Evolutionary conservation across 2,888 invertebrate species (phyloP), one percentile per base, ranked within the genome.

Genomic region (Pocota personata): DNA sequence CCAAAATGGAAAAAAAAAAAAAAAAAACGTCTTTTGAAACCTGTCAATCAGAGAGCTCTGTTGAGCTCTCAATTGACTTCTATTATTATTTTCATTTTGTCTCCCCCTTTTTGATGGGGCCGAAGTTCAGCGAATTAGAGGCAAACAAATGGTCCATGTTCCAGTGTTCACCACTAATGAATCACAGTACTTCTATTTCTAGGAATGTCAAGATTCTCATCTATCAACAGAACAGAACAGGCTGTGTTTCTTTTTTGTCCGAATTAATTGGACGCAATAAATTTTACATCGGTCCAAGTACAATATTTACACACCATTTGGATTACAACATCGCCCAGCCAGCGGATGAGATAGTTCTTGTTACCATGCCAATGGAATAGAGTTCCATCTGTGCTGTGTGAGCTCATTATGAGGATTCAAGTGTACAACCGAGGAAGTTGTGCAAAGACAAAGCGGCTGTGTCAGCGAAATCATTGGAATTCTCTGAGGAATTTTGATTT

Each of bases 21-120:
- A 27, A 3, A 46, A 37, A 60, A 77, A 19, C 16, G 57, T 14
- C 64, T 69, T 75, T 24, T 58, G 69, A 75, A 80, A 84, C 64
- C 84, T 84, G 84, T 80, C 84, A 84, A 80, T 84, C 84, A 78
- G 66, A 43, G 21, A 46, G 12, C 72, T 24, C 48, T 84, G 84
- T 75, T 84, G 84, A 84, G 84, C 84, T 66, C 64, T 71, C 84
- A 84, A 84, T 84, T 84, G 84, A 84, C 84, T 84, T 62, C 80
- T 71, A 80, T 79, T 75, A 80, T 76, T 58, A 58, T 64, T 69
- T 32, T 19, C 46, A 58, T 50, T 50, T 21, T 21, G 27, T 50
- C 5, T 0, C 21, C 3, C n/a, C 46, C 24, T 8, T 24, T 50
- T 19, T 21, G 30, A 35, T 66, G 76, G 37, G 50, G 46, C 37